These are phyloP conservation scores for Drosophila prosaltans DNA, from an alignment of 1,140 invertebrate genomes.

Conservation along the genomic window DNA sequence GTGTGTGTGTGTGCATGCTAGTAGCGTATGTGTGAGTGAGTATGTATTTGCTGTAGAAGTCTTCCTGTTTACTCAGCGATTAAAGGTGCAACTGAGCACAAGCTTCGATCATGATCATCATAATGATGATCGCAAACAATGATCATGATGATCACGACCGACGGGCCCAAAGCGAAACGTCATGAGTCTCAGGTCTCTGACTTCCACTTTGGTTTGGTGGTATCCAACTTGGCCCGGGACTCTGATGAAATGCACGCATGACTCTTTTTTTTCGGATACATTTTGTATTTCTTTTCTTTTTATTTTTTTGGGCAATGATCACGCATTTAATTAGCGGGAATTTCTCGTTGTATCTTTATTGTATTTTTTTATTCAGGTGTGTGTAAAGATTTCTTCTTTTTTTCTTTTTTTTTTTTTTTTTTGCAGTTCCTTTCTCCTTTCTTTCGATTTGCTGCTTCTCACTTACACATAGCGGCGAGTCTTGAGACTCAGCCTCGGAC, in stretches of 20 bases:
- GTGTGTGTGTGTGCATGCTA: slow-evolving; percentile 8
- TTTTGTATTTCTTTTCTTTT: slow-evolving; percentile 29
- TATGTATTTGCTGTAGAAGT: slow-evolving; percentile 75
- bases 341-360: slow-evolving; percentile 33
- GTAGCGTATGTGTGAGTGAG: slow-evolving; percentile 24
- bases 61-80: slow-evolving; percentile 79
- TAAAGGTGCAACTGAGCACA: slow-evolving; percentile 68
- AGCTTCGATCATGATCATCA: slow-evolving; percentile 51
- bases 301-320: slow-evolving; percentile 71
- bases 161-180: slow-evolving; percentile 23
- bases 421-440: slow-evolving; percentile 71
- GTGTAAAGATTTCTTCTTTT: slow-evolving; percentile 3
- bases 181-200: slow-evolving; percentile 43
- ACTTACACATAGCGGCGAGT: slow-evolving; percentile 10
- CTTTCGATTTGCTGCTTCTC: slow-evolving; percentile 29
- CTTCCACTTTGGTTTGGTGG: slow-evolving; percentile 5
- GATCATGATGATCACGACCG: slow-evolving; percentile 4
- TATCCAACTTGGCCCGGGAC: slow-evolving; percentile 16
- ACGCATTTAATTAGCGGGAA: slow-evolving; percentile 78
- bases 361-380: slow-evolving; percentile 20
- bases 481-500: background rate
- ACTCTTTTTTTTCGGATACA: slow-evolving; percentile 46
- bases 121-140: slow-evolving; percentile 15
- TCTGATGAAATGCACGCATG: slow-evolving; percentile 64
- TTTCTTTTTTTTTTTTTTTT: slow-evolving; percentile 17